Percentiles rank a stretch among this genome's conserved stretches.
These are phyloP conservation scores for Cydia pomonella DNA, from an alignment of 1,140 invertebrate genomes.

Conservation along the genomic window DNA sequence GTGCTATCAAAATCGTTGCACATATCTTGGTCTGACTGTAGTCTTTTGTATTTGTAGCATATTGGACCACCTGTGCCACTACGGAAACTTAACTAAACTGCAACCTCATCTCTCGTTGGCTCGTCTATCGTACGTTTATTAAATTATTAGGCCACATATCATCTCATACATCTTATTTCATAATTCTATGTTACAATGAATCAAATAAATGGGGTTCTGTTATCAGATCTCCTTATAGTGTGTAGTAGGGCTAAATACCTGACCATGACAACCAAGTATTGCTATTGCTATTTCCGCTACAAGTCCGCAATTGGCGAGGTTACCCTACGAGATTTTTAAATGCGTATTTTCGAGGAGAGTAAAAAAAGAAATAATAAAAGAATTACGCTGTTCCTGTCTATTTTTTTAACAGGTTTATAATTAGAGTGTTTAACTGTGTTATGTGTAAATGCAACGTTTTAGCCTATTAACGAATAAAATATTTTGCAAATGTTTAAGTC, in stretches of 20 bases:
- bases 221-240: neutral
- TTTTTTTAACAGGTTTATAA: too few relatives aligned
- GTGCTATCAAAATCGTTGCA: too few relatives aligned
- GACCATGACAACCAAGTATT: too few relatives aligned
- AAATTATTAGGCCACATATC: constrained; percentile 30
- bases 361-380: too few relatives aligned
- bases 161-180: neutral
- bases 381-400: too few relatives aligned
- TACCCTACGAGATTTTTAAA: neutral
- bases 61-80: neutral
- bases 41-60: neutral
- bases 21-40: too few relatives aligned
- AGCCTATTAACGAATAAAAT: constrained; percentile 60
- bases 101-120: constrained; percentile 22
- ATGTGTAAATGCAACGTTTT: too few relatives aligned
- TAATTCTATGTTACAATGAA: constrained; percentile 21
- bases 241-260: neutral
- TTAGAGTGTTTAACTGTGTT: too few relatives aligned
- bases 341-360: too few relatives aligned
- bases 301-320: too few relatives aligned
- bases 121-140: constrained; percentile 25
- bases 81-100: constrained; percentile 12
- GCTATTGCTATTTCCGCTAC: too few relatives aligned
- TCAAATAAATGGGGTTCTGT: constrained; percentile 6
- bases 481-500: constrained; percentile 59